Conservation (phyloP, 2,113 vertebrate genomes). For the Orientallactaga bullata region DNA sequence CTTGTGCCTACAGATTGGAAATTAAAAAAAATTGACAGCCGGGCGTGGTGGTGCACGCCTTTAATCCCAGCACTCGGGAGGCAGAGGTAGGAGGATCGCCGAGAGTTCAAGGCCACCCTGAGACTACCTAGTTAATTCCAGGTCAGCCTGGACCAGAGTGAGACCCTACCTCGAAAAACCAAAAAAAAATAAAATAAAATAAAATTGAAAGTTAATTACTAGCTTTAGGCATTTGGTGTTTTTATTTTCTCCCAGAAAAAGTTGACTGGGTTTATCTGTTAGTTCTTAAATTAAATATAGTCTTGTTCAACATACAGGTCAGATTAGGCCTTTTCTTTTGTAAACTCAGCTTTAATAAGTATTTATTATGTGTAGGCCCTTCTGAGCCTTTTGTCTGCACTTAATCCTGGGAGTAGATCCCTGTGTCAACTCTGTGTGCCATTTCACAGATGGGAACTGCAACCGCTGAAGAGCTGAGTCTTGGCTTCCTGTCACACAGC, state of each 20-base stretch:
- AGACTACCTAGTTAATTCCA: too few species aligned
- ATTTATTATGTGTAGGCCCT: not conserved
- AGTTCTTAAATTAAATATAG: not conserved
- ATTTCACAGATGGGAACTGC: not conserved
- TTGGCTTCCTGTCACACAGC: not conserved
- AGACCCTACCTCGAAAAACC: too few species aligned
- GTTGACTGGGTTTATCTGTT: not conserved
- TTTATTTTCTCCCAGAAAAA: not conserved
- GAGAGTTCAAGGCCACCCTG: too few species aligned
- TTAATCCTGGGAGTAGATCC: not conserved
- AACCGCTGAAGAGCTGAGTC: not conserved
- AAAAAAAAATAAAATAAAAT: slow-evolving; percentile 29
- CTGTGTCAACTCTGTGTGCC: not conserved
- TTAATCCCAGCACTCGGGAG: too few species aligned
- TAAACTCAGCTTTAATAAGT: not conserved
- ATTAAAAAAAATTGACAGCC: too few species aligned
- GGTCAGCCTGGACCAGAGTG: too few species aligned
- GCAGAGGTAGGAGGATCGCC: too few species aligned
- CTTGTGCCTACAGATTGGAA: not conserved
- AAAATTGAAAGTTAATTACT: slow-evolving; percentile 3
- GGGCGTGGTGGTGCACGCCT: too few species aligned
- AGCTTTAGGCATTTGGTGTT: slow-evolving; percentile 24
- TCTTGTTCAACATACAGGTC: not conserved
- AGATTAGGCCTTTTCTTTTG: not conserved
- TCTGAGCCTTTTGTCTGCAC: not conserved